These are phyloP conservation scores for Chymomyza amoena DNA, from an alignment of 2,888 invertebrate genomes.

Conservation along the genomic window DNA sequence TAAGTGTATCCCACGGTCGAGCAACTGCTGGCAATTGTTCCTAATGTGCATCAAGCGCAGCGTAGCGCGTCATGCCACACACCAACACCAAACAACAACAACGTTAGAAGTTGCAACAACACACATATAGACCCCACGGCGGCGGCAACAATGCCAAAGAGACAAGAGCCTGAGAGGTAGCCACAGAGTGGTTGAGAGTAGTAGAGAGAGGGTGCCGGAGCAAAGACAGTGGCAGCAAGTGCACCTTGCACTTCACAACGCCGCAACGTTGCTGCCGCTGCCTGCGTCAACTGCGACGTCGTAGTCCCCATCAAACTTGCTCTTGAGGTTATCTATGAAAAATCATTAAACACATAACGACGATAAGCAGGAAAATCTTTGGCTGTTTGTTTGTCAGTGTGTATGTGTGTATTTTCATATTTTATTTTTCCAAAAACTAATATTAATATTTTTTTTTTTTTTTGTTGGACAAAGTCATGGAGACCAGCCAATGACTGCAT, in stretches of 20 bases:
- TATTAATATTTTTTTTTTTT: neutral
- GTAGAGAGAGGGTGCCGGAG: too few species aligned
- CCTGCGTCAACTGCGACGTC: neutral
- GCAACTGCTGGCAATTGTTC: too few species aligned
- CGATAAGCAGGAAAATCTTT: slow-evolving; percentile 3
- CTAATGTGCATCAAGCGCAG: neutral
- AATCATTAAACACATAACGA: slow-evolving; percentile 52
- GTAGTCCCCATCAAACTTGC: slow-evolving; percentile 45
- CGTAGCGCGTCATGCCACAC: neutral
- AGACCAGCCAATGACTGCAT: too few species aligned
- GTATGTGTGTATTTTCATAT: neutral
- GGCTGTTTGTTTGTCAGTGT: neutral
- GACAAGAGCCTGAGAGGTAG: neutral
- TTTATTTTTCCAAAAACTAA: neutral
- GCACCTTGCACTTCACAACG: neutral
- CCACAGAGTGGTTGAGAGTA: too few species aligned
- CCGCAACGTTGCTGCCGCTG: neutral
- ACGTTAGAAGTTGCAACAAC: neutral
- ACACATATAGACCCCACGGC: neutral
- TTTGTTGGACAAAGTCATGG: neutral
- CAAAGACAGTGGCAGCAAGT: neutral
- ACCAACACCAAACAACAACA: neutral
- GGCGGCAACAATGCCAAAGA: neutral
- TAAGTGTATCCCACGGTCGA: neutral
- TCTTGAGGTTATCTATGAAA: slow-evolving; percentile 64